Evolutionary conservation across 2,888 invertebrate species (phyloP).

Genomic region (Linyphia triangularis): DNA sequence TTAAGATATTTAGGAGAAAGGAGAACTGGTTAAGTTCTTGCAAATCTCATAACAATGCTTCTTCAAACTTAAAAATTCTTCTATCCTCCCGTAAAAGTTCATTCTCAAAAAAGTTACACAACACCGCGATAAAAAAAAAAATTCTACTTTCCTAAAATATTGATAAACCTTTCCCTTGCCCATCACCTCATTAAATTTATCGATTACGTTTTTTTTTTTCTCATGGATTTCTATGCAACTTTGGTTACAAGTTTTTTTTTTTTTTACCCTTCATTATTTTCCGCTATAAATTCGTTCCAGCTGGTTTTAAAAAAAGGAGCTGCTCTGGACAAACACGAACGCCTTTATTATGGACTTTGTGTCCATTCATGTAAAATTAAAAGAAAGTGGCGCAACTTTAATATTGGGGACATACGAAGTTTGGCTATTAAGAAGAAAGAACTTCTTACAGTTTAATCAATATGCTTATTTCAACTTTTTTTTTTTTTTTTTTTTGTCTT

Average conservation of each 20-base stretch:
- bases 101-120: background rate
- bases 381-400: background rate
- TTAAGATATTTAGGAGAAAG: too few species aligned
- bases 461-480: background rate
- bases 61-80: background rate
- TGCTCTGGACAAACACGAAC: too few species aligned
- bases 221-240: background rate
- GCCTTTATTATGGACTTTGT: background rate
- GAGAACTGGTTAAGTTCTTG: too few species aligned
- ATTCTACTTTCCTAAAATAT: background rate
- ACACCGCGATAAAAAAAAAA: background rate
- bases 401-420: background rate
- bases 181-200: conserved; percentile 26
- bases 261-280: background rate
- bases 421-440: background rate
- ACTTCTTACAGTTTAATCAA: background rate
- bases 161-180: conserved; percentile 4
- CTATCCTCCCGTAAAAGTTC: background rate
- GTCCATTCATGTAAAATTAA: background rate
- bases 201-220: conserved; percentile 4
- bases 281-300: background rate
- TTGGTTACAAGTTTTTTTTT: background rate
- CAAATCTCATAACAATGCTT: too few species aligned
- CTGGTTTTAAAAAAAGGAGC: background rate
- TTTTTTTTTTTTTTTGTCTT: background rate